These are phyloP conservation scores for Hemitrygon akajei DNA, from an alignment of 2,797 vertebrate species.

Conservation along the genomic window DNA sequence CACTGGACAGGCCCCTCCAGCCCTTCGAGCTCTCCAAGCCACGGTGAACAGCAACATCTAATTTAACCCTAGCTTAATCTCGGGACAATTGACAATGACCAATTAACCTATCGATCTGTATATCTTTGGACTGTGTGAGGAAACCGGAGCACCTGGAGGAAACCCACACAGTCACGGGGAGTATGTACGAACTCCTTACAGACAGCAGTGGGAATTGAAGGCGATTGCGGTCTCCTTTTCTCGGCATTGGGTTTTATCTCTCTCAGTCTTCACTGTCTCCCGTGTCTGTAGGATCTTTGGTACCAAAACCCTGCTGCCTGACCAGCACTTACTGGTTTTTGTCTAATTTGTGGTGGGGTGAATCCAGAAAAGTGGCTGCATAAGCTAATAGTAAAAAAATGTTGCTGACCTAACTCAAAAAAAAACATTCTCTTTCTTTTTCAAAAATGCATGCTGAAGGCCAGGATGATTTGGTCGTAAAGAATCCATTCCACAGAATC, in stretches of 20 bases:
- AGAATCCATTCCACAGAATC: neutral
- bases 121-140: too few relatives aligned
- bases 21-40: too few relatives aligned
- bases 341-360: neutral
- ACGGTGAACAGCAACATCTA: too few relatives aligned
- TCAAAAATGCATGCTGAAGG: neutral
- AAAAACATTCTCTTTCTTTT: neutral
- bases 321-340: neutral
- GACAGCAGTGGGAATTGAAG: neutral
- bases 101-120: too few relatives aligned
- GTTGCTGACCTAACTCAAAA: neutral
- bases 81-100: too few relatives aligned
- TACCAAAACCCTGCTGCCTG: neutral
- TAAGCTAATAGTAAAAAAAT: neutral
- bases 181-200: too few relatives aligned
- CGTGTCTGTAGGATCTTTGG: neutral
- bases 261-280: neutral
- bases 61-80: too few relatives aligned
- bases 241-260: neutral
- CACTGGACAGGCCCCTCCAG: too few relatives aligned
- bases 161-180: too few relatives aligned
- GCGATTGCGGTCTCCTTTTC: neutral
- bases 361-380: neutral
- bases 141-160: too few relatives aligned
- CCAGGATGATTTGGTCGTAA: neutral